Evolutionary conservation across 2,113 vertebrate genomes (phyloP), one percentile per base, ranked within the genome.

Genomic region (Tiliqua scincoides): DNA sequence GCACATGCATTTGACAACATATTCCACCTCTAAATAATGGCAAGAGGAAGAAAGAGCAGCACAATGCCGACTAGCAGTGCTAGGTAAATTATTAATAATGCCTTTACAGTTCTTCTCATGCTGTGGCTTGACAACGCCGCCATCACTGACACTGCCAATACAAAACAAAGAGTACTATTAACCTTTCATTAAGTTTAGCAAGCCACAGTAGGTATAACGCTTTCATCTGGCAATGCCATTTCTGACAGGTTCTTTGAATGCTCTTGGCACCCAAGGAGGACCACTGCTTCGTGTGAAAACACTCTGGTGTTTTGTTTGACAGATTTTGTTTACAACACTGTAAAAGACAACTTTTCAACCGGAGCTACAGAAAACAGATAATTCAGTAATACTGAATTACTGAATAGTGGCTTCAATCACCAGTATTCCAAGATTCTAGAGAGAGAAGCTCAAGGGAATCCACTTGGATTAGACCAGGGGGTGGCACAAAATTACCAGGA

Each of bases 1-100:
- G 25, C 10, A 61, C 35, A 37, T 27, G 71, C 67, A 40, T 83
- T 83, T 59, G 20, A 73, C 23, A 57, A 23, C 57, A 71, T 25
- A 62, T 43, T 73, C 71, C 21, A 40, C 37, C 71, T 73, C 35
- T 32, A 37, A 30, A 83, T 30, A 61, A 37, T 25, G 59, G 57
- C 68, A 72, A 43, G 23, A 37, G 70, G 20, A 54, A 57, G 32
- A 61, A 79, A 25, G 52, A 72, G 35, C 52, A 65, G 25, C 32
- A 30, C 25, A 78, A n/a, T 30, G 11, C 63, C 18, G 8, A 32
- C n/a, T 35, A 30, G 21, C 52, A 78, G 3, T 18, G 59, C 37
- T 77, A 61, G 25, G n/a, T 54, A 76, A 75, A 65, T 84, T 84
- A 76, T 76, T n/a, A 48, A 83, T 57, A 82, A 72, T 75, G 40